Evolutionary conservation across 1,140 invertebrate species (phyloP).

Genomic region (Drosophila paulistorum): DNA sequence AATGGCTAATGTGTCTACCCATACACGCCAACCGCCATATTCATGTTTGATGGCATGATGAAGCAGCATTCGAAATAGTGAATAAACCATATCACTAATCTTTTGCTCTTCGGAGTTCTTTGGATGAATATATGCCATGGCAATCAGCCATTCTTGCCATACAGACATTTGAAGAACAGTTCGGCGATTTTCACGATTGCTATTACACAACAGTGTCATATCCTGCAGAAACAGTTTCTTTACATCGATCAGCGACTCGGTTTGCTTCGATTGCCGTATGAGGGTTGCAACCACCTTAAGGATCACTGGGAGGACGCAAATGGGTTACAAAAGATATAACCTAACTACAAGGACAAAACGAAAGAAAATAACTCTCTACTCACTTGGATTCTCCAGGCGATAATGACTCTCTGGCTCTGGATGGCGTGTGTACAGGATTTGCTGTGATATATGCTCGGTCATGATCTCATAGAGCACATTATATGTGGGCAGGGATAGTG

Average conservation of each 20-base stretch:
- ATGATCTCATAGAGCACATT: constrained; percentile 99
- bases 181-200: constrained; percentile 97
- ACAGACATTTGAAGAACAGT: constrained; percentile 99
- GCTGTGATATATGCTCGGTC: constrained; percentile 97
- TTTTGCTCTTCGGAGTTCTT: constrained; percentile 97
- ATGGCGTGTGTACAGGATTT: constrained; percentile 95
- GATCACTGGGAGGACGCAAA: constrained; percentile 88
- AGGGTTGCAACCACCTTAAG: constrained; percentile 99
- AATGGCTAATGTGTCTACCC: constrained; percentile 99
- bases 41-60: constrained; percentile 99
- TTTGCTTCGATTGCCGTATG: constrained; percentile 97
- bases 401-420: constrained; percentile 97
- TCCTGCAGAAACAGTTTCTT: constrained; percentile 98
- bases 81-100: constrained; percentile 99
- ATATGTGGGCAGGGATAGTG: constrained; percentile 96
- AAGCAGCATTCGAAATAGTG: constrained; percentile 97
- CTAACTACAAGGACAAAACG: neutral
- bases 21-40: constrained; percentile 99
- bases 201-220: constrained; percentile 98
- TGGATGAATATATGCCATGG: constrained; percentile 98
- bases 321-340: too few species aligned
- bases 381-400: constrained; percentile 98
- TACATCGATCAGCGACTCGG: constrained; percentile 94
- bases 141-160: constrained; percentile 99
- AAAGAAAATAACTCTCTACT: constrained; percentile 78